Base-by-base conservation (phyloP, 2,797 vertebrate genomes). In the Sebastes iracundus region DNA sequence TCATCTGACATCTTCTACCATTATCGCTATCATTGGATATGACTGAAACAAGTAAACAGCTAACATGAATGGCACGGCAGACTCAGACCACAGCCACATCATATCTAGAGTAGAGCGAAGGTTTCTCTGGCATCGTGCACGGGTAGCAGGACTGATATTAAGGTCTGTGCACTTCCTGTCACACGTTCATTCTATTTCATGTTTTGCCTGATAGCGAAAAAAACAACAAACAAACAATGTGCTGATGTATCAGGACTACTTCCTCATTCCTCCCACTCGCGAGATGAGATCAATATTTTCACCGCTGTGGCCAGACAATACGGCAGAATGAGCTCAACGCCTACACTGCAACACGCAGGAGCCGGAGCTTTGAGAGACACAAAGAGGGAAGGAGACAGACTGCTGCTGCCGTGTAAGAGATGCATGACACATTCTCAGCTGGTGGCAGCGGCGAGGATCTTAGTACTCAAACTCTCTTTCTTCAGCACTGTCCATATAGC, bases 51-150 rank as follows among this genome's bases (percentile, higher is more conserved):
- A 65, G 33, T 62, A 53, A 81, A 60, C 28, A 66, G 66, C 22
- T 23, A 22, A 72, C 56, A 60, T 68, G 66, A 74, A 73, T 76
- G 77, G 28, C 67, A 71, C 82, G 85, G 82, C 55, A 78, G 76
- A 88, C 67, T 86, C 62, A 76, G 81, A 94, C 92, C 92, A 88
- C 92, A 95, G 84, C 89, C 81, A 85, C 83, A 86, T 95, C 90
- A 94, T 91, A 88, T 83, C 84, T 85, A 84, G 90, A 95, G 64
- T 79, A 56, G 38, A 77, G 74, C 52, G 63, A 55, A 53, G 60
- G 56, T 14, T 86, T 86, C 49, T 81, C 74, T 76, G 60, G 69
- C 80, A 67, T 69, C 58, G 76, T 82, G 77, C 64, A 55, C 73
- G 52, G 42, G 61, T 33, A 87, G 68, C 46, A 79, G 64, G 87